These are phyloP conservation scores for Mustela nigripes DNA, from an alignment of 2,113 vertebrate species.

Conservation along the genomic window DNA sequence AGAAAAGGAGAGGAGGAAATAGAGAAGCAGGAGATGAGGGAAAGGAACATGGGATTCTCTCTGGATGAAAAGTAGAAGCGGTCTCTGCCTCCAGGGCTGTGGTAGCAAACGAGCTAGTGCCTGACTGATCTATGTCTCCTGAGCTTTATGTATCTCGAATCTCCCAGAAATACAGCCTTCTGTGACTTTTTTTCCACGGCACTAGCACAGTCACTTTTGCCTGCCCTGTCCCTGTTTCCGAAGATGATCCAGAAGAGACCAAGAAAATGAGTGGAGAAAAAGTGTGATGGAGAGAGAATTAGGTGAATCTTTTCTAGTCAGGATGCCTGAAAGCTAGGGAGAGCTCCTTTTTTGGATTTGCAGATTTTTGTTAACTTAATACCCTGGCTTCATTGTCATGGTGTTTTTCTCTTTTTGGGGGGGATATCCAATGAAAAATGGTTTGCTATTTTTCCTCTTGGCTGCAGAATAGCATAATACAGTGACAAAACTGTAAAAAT, in stretches of 20 bases:
- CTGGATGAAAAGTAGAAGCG: neutral
- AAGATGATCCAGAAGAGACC: neutral
- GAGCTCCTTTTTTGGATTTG: neutral
- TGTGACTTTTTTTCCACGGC: neutral
- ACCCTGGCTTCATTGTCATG: neutral
- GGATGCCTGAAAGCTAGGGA: neutral
- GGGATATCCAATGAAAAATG: neutral
- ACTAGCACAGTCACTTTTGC: neutral
- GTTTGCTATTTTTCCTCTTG: neutral
- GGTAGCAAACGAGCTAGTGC: neutral
- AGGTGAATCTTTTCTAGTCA: neutral
- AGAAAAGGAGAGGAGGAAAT: neutral
- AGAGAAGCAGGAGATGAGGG: neutral
- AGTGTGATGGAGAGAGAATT: neutral
- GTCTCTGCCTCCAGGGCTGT: fast-evolving
- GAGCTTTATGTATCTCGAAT: neutral
- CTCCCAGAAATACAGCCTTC: neutral
- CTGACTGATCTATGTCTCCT: neutral
- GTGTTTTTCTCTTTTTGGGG: neutral
- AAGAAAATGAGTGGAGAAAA: neutral
- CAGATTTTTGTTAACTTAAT: neutral
- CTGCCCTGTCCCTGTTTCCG: fast-evolving
- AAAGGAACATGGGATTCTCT: neutral
- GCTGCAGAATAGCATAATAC: neutral
- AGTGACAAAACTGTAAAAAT: constrained; percentile 30